These are phyloP conservation scores for Anarsia innoxiella DNA, from an alignment of 2,888 invertebrate species.

Conservation along the genomic window DNA sequence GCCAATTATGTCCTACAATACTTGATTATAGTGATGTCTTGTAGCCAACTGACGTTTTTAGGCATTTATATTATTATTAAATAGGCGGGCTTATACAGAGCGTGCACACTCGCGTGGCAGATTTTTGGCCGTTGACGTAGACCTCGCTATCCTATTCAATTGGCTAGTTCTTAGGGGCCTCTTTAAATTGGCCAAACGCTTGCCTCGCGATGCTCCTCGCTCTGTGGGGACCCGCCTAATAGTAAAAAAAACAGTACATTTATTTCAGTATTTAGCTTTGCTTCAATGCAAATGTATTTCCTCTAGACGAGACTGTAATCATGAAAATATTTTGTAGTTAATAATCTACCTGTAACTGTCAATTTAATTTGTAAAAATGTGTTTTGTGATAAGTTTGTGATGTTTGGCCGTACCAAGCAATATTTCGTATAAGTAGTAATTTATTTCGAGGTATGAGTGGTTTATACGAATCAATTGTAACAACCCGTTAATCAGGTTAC, in stretches of 20 bases:
- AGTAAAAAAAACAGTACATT: slow-evolving; percentile 5
- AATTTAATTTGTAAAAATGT: slow-evolving; percentile 7
- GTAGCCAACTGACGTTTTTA: slow-evolving; percentile 6
- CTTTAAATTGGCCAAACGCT: too few relatives aligned
- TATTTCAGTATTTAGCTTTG: slow-evolving; percentile 9
- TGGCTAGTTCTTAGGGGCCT: too few relatives aligned
- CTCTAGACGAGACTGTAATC: neutral
- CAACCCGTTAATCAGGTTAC: too few relatives aligned
- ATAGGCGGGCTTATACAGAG: too few relatives aligned
- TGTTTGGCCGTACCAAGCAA: slow-evolving; percentile 23
- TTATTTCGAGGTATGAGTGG: slow-evolving; percentile 19
- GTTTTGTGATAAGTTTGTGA: slow-evolving; percentile 16
- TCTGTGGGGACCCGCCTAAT: too few relatives aligned
- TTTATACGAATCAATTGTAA: too few relatives aligned
- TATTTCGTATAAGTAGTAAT: slow-evolving; percentile 22
- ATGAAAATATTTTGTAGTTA: too few relatives aligned
- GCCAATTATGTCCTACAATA: slow-evolving; percentile 12
- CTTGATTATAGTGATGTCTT: slow-evolving; percentile 4
- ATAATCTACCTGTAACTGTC: slow-evolving; percentile 1
- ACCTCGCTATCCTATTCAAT: too few relatives aligned
- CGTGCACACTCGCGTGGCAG: too few relatives aligned
- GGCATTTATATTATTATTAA: too few relatives aligned
- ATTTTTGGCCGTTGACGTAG: too few relatives aligned
- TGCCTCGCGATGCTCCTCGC: too few relatives aligned
- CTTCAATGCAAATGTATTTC: slow-evolving; percentile 1